Base-by-base conservation (phyloP, 2,888 invertebrate genomes). In the Dione juno region DNA sequence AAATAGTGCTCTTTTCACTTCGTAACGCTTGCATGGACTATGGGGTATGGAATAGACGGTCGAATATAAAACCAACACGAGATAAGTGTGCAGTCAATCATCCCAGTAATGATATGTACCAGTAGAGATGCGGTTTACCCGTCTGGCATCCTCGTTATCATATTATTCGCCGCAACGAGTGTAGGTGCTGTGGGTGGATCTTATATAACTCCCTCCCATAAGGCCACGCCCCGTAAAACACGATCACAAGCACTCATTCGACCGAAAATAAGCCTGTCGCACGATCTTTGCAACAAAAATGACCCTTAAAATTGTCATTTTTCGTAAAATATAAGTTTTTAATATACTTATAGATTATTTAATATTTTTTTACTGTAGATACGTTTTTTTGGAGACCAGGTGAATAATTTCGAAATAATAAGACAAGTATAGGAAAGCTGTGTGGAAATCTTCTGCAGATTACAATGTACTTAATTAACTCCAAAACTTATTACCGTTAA, bases 251-350 rank as follows among this genome's bases (percentile, higher is more conserved):
- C 98, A 97, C 93, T 97, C 77, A 96, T 97, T 74, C 92, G 97
- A 70, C 95, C 96, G 86, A 84, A 80, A 81, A 98, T 98, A 84
- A 95, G 98, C 85, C 98, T 98, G 81, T 96, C 97, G 83, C 95
- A 98, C 82, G 97, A 97, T 89, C 96, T 97, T 71, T 98, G 98
- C 94, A 98, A 88, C 98, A 99, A 90, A 99, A 99, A 92, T 99
- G 99, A 74, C 99, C 99, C 53, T 99, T 99, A 59, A 99, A 93
- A 5, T 7, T 14, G 11, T 11, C 3, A 41, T 53, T 21, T 52
- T 28, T 53, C 14, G 21, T 21, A 28, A 28, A 3, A 28, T 28
- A 3, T 28, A 3, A 28, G n/a, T 28, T 28, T 28, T 28, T 28
- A 28, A 28, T 28, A 28, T 28, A 28, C 5, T 28, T 28, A 28